Evolutionary conservation across 2,797 vertebrate genomes (phyloP).

Genomic region (Anguilla pacifica): DNA sequence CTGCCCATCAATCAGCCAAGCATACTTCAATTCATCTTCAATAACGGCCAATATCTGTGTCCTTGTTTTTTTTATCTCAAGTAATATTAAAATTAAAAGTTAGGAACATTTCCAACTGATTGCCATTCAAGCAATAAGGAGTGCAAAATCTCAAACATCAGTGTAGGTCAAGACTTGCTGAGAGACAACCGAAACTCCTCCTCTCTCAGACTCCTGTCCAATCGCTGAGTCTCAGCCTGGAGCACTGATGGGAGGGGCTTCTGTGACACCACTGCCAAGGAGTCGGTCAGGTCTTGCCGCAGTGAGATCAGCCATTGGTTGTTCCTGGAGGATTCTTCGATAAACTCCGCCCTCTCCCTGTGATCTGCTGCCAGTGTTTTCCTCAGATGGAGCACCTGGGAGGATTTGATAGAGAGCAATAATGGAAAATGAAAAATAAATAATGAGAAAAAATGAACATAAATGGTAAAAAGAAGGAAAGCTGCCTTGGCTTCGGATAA

Average conservation of each 20-base stretch:
- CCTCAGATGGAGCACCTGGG: conserved; percentile 52
- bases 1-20: background rate
- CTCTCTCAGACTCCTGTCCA: conserved; percentile 68
- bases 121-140: background rate
- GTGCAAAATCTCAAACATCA: conserved; percentile 6
- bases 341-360: conserved; percentile 50
- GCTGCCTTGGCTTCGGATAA: no score
- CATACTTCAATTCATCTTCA: conserved; percentile 15
- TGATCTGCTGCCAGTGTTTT: conserved; percentile 47
- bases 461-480: no score
- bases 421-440: background rate
- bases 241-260: conserved; percentile 61
- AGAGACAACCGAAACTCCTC: conserved; percentile 64
- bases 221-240: conserved; percentile 65
- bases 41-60: conserved; percentile 16
- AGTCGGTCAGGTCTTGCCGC: conserved; percentile 53
- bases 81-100: background rate
- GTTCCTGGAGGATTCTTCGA: conserved; percentile 52
- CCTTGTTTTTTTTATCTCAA: background rate
- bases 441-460: background rate
- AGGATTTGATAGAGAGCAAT: conserved; percentile 3
- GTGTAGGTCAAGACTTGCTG: conserved; percentile 45
- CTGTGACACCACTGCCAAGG: conserved; percentile 55
- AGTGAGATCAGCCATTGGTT: conserved; percentile 49
- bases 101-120: conserved; percentile 8